Conservation (phyloP, 2,888 invertebrate species). For the Metacarcinus magister region DNA sequence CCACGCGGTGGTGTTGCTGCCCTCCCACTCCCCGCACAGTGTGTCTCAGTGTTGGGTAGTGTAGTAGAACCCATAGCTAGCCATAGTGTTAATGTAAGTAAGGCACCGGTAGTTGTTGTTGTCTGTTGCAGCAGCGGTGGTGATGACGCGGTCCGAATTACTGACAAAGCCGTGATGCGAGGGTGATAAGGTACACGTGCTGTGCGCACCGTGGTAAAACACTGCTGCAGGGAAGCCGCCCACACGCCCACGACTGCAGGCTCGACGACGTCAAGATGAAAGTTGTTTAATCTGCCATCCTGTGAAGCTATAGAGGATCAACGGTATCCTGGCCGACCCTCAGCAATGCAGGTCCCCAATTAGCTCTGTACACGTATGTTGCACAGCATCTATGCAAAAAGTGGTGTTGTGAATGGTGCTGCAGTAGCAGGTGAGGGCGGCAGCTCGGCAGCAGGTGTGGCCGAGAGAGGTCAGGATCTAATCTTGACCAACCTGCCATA, state of each 20-base stretch:
- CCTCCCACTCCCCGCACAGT: constrained; percentile 72
- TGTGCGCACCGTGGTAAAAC: constrained; percentile 75
- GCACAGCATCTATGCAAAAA: constrained; percentile 77
- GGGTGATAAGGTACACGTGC: constrained; percentile 78
- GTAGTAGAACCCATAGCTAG: constrained; percentile 79
- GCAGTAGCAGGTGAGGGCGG: constrained; percentile 69
- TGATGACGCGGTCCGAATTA: constrained; percentile 80
- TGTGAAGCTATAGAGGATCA: constrained; percentile 22
- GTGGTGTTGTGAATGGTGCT: constrained; percentile 64
- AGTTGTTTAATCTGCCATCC: background rate
- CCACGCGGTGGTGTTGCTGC: constrained; percentile 62
- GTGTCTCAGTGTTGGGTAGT: constrained; percentile 80
- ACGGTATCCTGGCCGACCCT: background rate
- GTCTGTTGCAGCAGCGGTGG: constrained; percentile 78
- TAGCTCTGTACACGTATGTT: constrained; percentile 61
- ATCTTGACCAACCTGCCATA: constrained; percentile 79
- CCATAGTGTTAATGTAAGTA: constrained; percentile 80
- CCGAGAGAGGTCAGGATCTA: constrained; percentile 77
- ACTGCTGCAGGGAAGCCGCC: constrained; percentile 74
- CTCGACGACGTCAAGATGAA: background rate
- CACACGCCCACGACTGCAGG: constrained; percentile 63
- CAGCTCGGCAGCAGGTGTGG: constrained; percentile 71
- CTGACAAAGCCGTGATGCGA: constrained; percentile 79
- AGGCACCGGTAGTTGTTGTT: constrained; percentile 81
- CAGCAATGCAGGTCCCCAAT: constrained; percentile 12